Percentiles rank a stretch among this genome's conserved stretches.
Conservation (phyloP, 2,888 invertebrate genomes). For the Caradrina kadenii region DNA sequence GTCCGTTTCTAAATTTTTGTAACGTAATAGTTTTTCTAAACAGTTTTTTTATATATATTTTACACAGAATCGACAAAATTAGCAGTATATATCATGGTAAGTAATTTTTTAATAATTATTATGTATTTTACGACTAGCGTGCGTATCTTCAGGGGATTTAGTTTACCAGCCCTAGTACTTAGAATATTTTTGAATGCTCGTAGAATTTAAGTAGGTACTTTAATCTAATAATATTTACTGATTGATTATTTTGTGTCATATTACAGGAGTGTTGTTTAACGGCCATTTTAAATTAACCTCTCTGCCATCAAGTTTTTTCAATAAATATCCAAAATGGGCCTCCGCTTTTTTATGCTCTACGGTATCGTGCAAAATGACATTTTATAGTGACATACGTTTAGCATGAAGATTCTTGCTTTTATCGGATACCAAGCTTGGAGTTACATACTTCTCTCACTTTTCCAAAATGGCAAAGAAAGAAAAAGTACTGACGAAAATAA, state of each 20-base stretch:
- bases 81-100: constrained; percentile 85
- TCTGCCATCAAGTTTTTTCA: not conserved
- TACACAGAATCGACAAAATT: constrained; percentile 80
- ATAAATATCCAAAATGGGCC: not conserved
- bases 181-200: not conserved
- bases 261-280: constrained; percentile 4
- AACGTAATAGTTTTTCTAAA: constrained; percentile 74
- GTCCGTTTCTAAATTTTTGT: constrained; percentile 83
- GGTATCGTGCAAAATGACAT: not conserved
- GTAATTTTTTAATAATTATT: constrained; percentile 65
- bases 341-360: not conserved
- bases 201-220: too few relatives aligned
- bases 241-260: not conserved
- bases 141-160: not conserved
- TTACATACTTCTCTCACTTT: not conserved
- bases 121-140: constrained; percentile 1
- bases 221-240: not conserved
- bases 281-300: constrained; percentile 25
- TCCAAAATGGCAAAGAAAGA: not conserved
- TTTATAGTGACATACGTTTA: not conserved
- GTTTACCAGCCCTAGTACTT: not conserved
- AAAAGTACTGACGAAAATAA: not conserved
- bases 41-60: constrained; percentile 72
- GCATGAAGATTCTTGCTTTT: not conserved
- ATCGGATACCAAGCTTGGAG: not conserved